Percentiles rank a stretch among this genome's conserved stretches.
Conservation (phyloP, 2,888 invertebrate species). For the Halocaridina rubra region DNA sequence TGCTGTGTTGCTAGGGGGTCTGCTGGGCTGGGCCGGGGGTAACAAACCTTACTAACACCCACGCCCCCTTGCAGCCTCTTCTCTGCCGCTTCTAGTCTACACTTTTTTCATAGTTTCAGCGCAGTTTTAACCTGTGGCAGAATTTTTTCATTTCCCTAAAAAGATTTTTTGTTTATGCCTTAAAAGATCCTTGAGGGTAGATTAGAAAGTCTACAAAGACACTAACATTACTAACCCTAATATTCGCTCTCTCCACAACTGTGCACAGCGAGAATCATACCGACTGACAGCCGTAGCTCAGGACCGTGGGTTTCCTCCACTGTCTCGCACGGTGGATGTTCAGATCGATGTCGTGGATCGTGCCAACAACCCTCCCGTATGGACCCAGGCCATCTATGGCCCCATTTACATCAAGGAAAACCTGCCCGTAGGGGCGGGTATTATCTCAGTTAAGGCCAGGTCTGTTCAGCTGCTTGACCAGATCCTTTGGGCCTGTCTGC, state of each 20-base stretch:
- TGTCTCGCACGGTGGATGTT: conserved; percentile 96
- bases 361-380: conserved; percentile 97
- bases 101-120: conserved; percentile 54
- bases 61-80: conserved; percentile 40
- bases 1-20: conserved; percentile 49
- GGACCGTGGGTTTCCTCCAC: conserved; percentile 95
- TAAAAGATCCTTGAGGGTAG: conserved; percentile 50
- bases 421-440: conserved; percentile 96
- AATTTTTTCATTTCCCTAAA: conserved; percentile 55
- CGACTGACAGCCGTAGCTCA: conserved; percentile 98
- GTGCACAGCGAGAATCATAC: conserved; percentile 91
- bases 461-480: conserved; percentile 70
- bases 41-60: conserved; percentile 55
- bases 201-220: conserved; percentile 56
- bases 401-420: conserved; percentile 98
- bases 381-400: conserved; percentile 96
- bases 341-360: conserved; percentile 98
- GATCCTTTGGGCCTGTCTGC: conserved; percentile 56
- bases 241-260: conserved; percentile 56
- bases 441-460: conserved; percentile 98
- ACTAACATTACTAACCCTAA: conserved; percentile 75
- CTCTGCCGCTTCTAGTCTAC: conserved; percentile 53
- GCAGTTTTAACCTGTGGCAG: conserved; percentile 55
- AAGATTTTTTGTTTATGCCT: conserved; percentile 56
- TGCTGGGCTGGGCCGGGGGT: conserved; percentile 48